Evolutionary conservation across 2,888 invertebrate species (phyloP), one percentile per base, ranked within the genome.

Genomic region (Dolichopus griseipennis): DNA sequence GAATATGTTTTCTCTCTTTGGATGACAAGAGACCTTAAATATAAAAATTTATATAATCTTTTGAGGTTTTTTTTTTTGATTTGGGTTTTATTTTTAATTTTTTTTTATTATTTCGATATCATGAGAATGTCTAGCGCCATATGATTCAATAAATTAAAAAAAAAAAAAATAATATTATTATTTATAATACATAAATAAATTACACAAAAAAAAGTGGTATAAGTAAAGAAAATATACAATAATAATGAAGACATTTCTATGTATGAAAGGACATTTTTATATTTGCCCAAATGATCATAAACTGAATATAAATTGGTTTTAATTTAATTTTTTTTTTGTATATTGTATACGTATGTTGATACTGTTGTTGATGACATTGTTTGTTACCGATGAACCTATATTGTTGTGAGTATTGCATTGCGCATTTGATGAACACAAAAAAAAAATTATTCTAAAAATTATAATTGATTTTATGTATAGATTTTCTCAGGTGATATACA

Each of bases 231-330:
- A 41, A 15, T 12, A 41, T 41, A 52, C 2, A 52, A 18, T 18
- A 18, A 52, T 52, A 52, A 52, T 52, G 52, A 52, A 52, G 52
- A 52, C 52, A 52, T 52, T 52, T 52, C 52, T 52, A 52, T 52
- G 52, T 9, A 52, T 18, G 18, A 52, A 52, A 52, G 52, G 52
- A 52, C 18, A 52, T 52, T 5, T 27, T 27, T 27, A 37, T 37
- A 37, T 12, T 37, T 37, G 12, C 37, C 37, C 12, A 37, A 10
- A 37, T 52, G 52, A 52, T 52, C 52, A 52, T 52, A 52, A 52
- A 52, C 15, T 52, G 52, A 52, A 52, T 52, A 52, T 52, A 52
- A 52, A 52, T 52, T 52, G 52, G 2, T 52, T 18, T 52, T 52
- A 12, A 52, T 12, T 52, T 52, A 7, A 12, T 12, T 7, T 41